Evolutionary conservation across 2,113 vertebrate genomes (phyloP), one percentile per base, ranked within the genome.

Genomic region (Pituophis catenifer): DNA sequence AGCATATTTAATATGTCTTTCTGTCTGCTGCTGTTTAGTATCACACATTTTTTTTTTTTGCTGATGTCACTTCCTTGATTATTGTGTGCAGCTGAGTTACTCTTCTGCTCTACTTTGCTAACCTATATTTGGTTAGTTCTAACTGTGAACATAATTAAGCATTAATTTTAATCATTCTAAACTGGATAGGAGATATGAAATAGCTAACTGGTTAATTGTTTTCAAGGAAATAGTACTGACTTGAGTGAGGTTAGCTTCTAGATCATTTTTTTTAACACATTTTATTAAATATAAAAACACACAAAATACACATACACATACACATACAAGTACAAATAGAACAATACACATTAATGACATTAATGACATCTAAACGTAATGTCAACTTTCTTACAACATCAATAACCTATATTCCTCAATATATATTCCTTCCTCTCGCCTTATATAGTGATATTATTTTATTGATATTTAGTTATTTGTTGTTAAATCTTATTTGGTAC

Each of bases 1-100:
- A 94, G 89, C 89, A 91, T 93, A 50, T 95, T 95, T 95, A 91
- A 94, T 91, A 95, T 96, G 95, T 65, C 96, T 26, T 52, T 29
- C 48, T 33, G 3, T 54, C 53, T 15, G 19, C 50, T 6, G 10
- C 12, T 24, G 11, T n/a, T 44, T 15, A 50, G 65, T 24, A 21
- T 33, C 62, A 38, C 26, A 70, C 29, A 2, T 70, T n/a, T 70
- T 29, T 24, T 29, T 24, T 54, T 91, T 23, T 21, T 54, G n/a
- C 10, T 38, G 8, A n/a, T 23, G 48, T 48, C n/a, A 52, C 24
- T 23, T 50, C 58, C 24, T 65, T 29, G 3, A 17, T 57, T 17
- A 33, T 11, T 48, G 24, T 33, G n/a, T 89, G 10, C 38, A 10
- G 21, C 48, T 23, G 50, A 75, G 90, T 23, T 53, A 75, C 12